Evolutionary conservation across 2,888 invertebrate species (phyloP), one percentile per base, ranked within the genome.

Genomic region (Bembecia ichneumoniformis): DNA sequence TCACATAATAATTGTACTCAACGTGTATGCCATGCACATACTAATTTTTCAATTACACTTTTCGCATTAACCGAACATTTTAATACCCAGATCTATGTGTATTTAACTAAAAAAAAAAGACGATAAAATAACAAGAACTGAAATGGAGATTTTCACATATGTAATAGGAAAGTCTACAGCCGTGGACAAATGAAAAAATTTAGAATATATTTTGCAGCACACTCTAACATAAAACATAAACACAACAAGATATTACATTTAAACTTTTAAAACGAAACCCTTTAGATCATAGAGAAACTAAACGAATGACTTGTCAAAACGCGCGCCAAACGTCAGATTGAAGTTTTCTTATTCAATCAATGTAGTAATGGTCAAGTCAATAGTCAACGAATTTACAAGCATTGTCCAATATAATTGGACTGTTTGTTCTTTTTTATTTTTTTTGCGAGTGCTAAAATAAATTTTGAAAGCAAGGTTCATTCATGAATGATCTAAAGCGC

Each of bases 151-250:
- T 15, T 11, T 35, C 46, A 34, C 40, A 47, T 46, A 51, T 28
- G 34, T 35, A 15, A 45, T 52, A 50, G 55, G 53, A 63, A 64
- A 71, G 66, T 73, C 67, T 62, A 74, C 75, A 82, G 68, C 76
- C 77, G 77, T 71, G 69, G 17, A 16, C 61, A 64, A 67, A 66
- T 69, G 73, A 68, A 76, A 74, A 74, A 72, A 69, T 68, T 71
- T 75, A 73, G 73, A 79, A 72, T 77, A 71, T 71, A 71, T 64
- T n/a, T n/a, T 74, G 76, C 81, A 81, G 76, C 82, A 82, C 80
- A 79, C 76, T 74, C 64, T 71, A 74, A 74, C 55, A 69, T 69
- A 66, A 68, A 68, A 68, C 53, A 58, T 65, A 65, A 62, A 55
- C 54, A 57, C 49, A 47, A 51, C 50, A 52, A 46, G 5, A 13